Evolutionary conservation across 2,113 vertebrate species (phyloP), one percentile per base, ranked within the genome.

Genomic region (Trinectes maculatus): DNA sequence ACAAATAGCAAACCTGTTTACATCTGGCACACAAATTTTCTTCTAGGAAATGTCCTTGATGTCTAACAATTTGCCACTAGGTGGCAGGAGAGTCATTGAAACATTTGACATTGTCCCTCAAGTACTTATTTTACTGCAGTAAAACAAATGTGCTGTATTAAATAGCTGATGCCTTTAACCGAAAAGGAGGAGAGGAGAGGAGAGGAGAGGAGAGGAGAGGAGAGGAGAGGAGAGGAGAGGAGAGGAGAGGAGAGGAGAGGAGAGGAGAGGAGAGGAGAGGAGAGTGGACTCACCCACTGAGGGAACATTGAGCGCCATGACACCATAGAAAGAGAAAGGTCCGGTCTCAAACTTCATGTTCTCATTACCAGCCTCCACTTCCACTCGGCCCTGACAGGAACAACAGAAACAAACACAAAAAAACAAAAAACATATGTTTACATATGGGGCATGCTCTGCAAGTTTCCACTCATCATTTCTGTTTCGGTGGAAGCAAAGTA

Each of bases 261-360:
- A 46, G 13, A 29, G 5, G 33, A 29, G 6, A 18, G 15, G 22
- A 25, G 22, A 11, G 16, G 21, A 60, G 37, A 19, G 1, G 16
- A n/a, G 47, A 31, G 56, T 34, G 13, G 29, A 83, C 91, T 93
- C 58, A 91, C 92, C 92, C 53, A 85, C 18, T 0, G 91, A 75
- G 0, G 72, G 7, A 0, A 89, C 73, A 40, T 73, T 89, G 31
- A 99, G 88, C 0, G 96, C 96, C 96, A 98, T 97, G 75, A 95
- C 93, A 0, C 97, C 97, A 0, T 98, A 99, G 71, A 92, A 98
- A 4, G 97, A 98, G 68, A 99, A 98, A 0, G 97, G 95, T 1
- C 96, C 95, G 0, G 95, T 95, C 91, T 99, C 97, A 79, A 99
- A 99, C 90, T 95, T 99, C 97, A 99, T 98, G 82, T 96, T 98